These are phyloP conservation scores for Drosophila ficusphila DNA, from an alignment of 1,140 invertebrate genomes.

Conservation along the genomic window DNA sequence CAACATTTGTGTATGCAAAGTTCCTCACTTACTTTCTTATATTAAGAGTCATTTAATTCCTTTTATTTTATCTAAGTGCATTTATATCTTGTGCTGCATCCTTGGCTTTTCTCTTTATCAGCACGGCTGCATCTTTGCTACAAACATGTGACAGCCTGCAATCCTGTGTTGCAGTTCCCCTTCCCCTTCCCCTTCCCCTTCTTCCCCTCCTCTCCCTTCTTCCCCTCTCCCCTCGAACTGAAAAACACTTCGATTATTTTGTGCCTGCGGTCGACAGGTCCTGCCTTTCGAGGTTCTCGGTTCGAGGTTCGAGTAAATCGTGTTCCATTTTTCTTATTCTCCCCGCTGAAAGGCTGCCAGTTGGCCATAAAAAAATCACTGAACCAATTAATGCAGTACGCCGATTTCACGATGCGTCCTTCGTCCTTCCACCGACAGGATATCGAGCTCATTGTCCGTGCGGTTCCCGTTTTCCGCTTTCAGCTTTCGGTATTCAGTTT, in stretches of 20 bases:
- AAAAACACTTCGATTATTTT: slow-evolving; percentile 31
- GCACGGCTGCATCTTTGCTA: slow-evolving; percentile 30
- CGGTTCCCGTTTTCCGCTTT: too few relatives aligned
- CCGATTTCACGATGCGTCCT: slow-evolving; percentile 26
- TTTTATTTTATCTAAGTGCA: not conserved
- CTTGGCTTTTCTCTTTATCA: slow-evolving; percentile 39
- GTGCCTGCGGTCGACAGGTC: slow-evolving; percentile 58
- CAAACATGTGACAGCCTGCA: slow-evolving; percentile 46
- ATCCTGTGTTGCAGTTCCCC: too few relatives aligned
- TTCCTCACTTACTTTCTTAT: not conserved
- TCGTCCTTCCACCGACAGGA: slow-evolving; percentile 42
- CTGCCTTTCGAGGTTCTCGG: slow-evolving; percentile 22
- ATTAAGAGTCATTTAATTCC: not conserved
- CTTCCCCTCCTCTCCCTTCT: not conserved
- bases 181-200: not conserved
- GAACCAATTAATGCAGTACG: slow-evolving; percentile 74
- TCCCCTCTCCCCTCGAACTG: not conserved
- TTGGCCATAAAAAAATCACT: slow-evolving; percentile 68
- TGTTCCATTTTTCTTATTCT: slow-evolving; percentile 11
- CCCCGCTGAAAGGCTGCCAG: slow-evolving; percentile 26
- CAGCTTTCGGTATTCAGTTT: not conserved
- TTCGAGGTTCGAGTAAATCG: slow-evolving; percentile 25
- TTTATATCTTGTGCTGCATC: slow-evolving; percentile 8
- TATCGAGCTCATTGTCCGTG: slow-evolving; percentile 60
- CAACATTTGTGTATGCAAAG: too few relatives aligned